Evolutionary conservation across 2,113 vertebrate genomes (phyloP).

Genomic region (Gasterosteus nipponicus): DNA sequence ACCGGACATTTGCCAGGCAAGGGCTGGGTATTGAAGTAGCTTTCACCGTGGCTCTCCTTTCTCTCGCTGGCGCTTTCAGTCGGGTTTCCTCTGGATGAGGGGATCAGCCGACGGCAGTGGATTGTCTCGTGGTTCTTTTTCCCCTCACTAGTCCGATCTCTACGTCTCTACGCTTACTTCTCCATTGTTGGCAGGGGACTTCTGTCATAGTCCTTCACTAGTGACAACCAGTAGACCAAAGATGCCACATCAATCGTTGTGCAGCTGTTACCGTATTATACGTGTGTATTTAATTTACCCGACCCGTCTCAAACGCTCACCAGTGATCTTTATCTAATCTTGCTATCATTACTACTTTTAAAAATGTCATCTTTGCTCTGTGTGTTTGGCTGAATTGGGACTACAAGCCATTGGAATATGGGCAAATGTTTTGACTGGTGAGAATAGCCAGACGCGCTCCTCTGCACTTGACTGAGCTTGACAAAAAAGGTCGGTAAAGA

Average conservation of each 20-base stretch:
- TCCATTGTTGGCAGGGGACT: too few species aligned
- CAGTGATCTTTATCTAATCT: slow-evolving; percentile 1
- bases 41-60: too few species aligned
- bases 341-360: neutral
- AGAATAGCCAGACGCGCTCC: neutral
- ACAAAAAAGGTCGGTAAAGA: slow-evolving; percentile 34
- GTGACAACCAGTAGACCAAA: neutral
- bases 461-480: slow-evolving; percentile 30
- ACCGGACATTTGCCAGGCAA: neutral
- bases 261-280: slow-evolving; percentile 5
- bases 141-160: too few species aligned
- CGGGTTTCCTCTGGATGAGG: too few species aligned
- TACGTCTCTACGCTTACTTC: too few species aligned
- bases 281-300: neutral
- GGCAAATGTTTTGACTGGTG: neutral
- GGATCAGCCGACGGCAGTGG: neutral
- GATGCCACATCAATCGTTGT: neutral
- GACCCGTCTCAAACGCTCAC: neutral
- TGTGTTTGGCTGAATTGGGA: neutral
- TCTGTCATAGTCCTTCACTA: too few species aligned
- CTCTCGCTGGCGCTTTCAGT: too few species aligned
- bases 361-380: neutral
- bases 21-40: too few species aligned
- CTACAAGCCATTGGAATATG: neutral
- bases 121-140: too few species aligned